These are phyloP conservation scores for Falco novaeseelandiae DNA, from an alignment of 2,797 vertebrate species.

Conservation along the genomic window DNA sequence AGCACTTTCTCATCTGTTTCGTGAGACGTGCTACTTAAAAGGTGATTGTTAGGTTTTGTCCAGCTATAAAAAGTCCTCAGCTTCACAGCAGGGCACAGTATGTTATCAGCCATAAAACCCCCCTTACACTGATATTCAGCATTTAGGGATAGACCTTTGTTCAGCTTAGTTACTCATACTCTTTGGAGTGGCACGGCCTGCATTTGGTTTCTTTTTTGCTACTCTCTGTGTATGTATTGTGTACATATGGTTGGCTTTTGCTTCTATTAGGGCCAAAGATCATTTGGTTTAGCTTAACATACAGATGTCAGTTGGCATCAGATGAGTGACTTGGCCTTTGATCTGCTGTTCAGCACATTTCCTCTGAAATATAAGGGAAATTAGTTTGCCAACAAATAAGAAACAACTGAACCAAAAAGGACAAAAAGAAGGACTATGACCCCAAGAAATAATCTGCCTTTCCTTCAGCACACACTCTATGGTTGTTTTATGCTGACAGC, in stretches of 20 bases:
- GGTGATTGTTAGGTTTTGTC: not conserved
- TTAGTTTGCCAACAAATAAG: not conserved
- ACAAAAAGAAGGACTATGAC: not conserved
- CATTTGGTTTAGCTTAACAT: not conserved
- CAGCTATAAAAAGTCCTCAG: not conserved
- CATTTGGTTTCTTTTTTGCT: not conserved
- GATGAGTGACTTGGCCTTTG: not conserved
- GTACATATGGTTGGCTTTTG: not conserved
- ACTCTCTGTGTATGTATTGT: not conserved
- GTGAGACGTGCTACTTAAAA: not conserved
- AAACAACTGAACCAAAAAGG: not conserved
- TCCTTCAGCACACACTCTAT: not conserved
- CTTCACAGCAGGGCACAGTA: not conserved
- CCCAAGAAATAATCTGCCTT: not conserved
- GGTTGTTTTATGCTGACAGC: fast-evolving
- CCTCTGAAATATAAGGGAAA: not conserved
- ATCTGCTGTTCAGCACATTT: not conserved
- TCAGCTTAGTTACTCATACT: conserved; percentile 41
- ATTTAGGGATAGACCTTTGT: conserved; percentile 46
- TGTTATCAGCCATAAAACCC: conserved; percentile 18
- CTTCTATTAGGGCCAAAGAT: not conserved
- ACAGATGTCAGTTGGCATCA: not conserved
- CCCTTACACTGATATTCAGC: not conserved
- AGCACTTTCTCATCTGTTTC: not conserved
- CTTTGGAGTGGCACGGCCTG: not conserved